Percentiles rank a stretch among this genome's conserved stretches.
These are phyloP conservation scores for Cromileptes altivelis DNA, from an alignment of 2,113 vertebrate genomes.

Conservation along the genomic window DNA sequence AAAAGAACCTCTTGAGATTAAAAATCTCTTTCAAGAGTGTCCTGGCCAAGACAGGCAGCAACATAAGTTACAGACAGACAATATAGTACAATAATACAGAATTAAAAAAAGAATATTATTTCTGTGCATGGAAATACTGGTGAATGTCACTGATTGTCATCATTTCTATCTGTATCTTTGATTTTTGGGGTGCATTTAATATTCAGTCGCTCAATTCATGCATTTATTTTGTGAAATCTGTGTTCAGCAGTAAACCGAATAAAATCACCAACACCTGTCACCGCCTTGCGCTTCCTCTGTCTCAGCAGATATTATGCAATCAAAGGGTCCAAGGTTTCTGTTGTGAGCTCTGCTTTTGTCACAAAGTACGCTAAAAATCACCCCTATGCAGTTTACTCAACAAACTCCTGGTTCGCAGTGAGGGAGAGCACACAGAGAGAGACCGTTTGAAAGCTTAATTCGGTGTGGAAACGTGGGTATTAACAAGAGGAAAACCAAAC, in stretches of 20 bases:
- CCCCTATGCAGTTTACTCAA: conserved; percentile 12
- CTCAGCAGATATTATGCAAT: not conserved
- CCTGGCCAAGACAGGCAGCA: too few relatives aligned
- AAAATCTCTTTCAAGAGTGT: too few relatives aligned
- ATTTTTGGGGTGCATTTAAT: not conserved
- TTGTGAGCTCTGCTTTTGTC: conserved; percentile 5
- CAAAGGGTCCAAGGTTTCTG: conserved; percentile 19
- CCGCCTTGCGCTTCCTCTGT: not conserved
- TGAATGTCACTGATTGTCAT: not conserved
- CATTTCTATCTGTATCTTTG: not conserved
- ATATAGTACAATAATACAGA: too few relatives aligned
- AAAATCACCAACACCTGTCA: not conserved
- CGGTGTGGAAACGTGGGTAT: conserved; percentile 10
- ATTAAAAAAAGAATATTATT: not conserved
- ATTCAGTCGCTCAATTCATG: not conserved
- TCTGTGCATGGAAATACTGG: not conserved
- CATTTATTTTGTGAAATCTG: not conserved
- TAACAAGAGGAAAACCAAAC: conserved; percentile 39
- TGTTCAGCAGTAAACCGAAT: conserved; percentile 1
- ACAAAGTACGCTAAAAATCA: not conserved
- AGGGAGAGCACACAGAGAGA: not conserved
- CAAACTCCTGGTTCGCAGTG: conserved; percentile 22
- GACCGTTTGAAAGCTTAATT: conserved; percentile 29
- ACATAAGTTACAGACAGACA: too few relatives aligned
- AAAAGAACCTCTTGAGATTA: too few relatives aligned